Evolutionary conservation across 2,888 invertebrate genomes (phyloP).

Genomic region (Melanchra persicariae): DNA sequence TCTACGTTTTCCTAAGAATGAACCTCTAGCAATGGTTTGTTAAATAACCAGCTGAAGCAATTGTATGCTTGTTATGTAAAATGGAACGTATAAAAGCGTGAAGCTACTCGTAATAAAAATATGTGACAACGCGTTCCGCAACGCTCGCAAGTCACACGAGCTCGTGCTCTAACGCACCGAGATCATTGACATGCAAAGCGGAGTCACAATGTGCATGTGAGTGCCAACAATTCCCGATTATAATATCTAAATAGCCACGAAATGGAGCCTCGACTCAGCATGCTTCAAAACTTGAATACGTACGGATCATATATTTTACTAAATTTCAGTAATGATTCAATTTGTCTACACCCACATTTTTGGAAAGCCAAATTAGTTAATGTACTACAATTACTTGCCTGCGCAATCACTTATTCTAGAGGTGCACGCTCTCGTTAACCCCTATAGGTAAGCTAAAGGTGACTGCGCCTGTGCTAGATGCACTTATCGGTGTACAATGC

Average conservation of each 20-base stretch:
- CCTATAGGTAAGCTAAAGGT: conserved; percentile 30
- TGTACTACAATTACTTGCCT: conserved; percentile 29
- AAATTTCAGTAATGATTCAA: conserved; percentile 53
- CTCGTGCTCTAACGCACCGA: conserved; percentile 57
- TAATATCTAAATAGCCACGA: conserved; percentile 58
- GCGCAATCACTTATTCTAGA: conserved; percentile 22
- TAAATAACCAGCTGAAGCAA: conserved; percentile 5
- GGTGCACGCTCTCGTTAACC: conserved; percentile 38
- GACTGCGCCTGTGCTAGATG: conserved; percentile 10
- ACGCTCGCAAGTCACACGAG: conserved; percentile 51
- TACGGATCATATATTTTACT: conserved; percentile 23
- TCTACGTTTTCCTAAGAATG: neutral
- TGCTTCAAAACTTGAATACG: conserved; percentile 50
- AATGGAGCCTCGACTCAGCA: conserved; percentile 48
- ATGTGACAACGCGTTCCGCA: conserved; percentile 53
- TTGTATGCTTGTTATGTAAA: conserved; percentile 7
- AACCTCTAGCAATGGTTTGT: neutral
- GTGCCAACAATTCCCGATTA: conserved; percentile 63
- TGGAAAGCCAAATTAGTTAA: conserved; percentile 37
- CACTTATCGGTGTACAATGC: conserved; percentile 6
- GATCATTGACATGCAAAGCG: conserved; percentile 70
- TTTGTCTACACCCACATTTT: conserved; percentile 38
- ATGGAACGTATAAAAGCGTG: conserved; percentile 11
- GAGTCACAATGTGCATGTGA: conserved; percentile 55
- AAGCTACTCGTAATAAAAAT: conserved; percentile 51